Percentiles rank a stretch among this genome's conserved stretches.
Evolutionary conservation across 2,113 vertebrate genomes (phyloP).

Genomic region (Pogona vitticeps): DNA sequence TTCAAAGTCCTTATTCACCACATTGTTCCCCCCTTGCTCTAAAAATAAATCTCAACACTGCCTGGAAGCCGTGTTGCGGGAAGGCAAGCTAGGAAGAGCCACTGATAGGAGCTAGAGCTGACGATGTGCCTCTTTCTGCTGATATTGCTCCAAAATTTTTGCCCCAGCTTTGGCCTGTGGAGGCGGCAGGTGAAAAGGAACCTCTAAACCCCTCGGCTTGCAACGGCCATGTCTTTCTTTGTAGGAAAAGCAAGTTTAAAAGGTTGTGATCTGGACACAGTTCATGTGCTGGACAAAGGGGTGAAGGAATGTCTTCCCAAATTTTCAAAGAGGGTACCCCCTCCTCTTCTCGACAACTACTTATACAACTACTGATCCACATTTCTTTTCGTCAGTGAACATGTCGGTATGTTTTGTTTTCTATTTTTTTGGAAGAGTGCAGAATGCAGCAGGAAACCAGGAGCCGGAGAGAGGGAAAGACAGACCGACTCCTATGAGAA

Average conservation of each 20-base stretch:
- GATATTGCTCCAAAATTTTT: neutral
- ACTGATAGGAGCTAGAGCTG: neutral
- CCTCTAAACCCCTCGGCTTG: neutral
- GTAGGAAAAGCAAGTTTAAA: no score
- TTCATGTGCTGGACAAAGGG: no score
- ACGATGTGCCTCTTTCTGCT: neutral
- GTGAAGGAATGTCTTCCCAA: no score
- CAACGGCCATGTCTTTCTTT: neutral
- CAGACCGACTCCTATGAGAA: neutral
- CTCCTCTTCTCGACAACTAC: no score
- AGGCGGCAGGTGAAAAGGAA: no score
- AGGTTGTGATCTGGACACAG: no score
- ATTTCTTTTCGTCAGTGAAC: no score
- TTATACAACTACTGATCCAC: no score
- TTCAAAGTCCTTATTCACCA: neutral
- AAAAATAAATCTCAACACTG: conserved; percentile 17
- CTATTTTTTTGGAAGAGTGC: neutral
- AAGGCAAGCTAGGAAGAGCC: neutral
- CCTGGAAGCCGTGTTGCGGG: no score
- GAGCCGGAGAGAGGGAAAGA: no score
- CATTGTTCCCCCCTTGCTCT: neutral
- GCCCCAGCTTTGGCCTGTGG: neutral
- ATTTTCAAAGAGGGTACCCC: no score
- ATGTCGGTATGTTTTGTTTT: no score
- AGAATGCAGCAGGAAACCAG: neutral